Evolutionary conservation across 2,113 vertebrate species (phyloP), one percentile per base, ranked within the genome.

Genomic region (Tor tambroides): DNA sequence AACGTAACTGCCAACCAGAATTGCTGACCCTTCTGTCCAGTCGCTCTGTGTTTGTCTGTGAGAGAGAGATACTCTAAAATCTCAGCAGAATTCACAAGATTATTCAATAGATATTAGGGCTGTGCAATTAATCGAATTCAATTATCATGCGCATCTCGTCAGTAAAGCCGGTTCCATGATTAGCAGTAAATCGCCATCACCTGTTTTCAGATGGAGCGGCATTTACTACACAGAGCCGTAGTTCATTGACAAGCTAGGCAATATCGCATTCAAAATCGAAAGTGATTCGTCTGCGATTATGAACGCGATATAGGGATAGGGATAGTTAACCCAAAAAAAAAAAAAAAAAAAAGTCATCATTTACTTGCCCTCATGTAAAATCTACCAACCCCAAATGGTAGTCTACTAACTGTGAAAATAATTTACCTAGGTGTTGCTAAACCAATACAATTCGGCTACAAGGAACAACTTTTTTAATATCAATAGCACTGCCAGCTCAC

Each of bases 11-110:
- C 38, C 67, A 46, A 51, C 38, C 61, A 88, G 59, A 79, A 7
- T 54, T 80, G 82, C 82, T 72, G 65, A 56, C 65, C 81, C 46
- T 23, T 54, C 67, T 71, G 65, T 84, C 65, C 82, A 84, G 17
- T 32, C 32, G 38, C 74, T 43, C 35, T 72, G 61, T 78, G 59
- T 72, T 59, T 85, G 84, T 77, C 43, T 81, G 30, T 82, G 43
- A 69, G 63, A 69, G 12, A 77, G 46, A 83, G 6, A 69, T 43
- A 2, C 2, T 32, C 61, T 69, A 23, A 71, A 67, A 28, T 67
- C 32, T 61, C 14, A 21, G 32, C 14, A 6, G 10, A 46, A 46
- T 81, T 59, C 61, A 65, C n/a, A 17, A 65, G 38, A 81, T 46
- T 81, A 65, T 28, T n/a, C 15, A 8, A 28, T 17, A 46, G 23